Conservation (phyloP, 2,797 vertebrate species). For the Hyperoplus lanceolatus region DNA sequence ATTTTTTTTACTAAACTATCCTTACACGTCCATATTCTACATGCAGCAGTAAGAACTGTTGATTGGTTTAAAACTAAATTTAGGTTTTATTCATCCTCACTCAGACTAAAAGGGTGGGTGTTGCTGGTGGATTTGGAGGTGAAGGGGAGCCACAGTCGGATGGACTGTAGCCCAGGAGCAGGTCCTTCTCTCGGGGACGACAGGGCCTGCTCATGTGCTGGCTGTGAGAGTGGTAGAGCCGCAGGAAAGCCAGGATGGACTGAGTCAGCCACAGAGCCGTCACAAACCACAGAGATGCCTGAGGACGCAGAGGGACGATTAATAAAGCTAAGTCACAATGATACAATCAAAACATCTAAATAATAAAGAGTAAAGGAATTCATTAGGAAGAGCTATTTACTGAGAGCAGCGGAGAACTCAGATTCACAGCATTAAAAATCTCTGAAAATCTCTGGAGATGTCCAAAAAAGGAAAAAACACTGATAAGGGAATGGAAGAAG, state of each 20-base stretch:
- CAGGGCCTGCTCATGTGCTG: constrained; percentile 83
- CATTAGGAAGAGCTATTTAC: too few species aligned
- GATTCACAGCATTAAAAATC: too few species aligned
- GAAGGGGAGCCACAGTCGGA: constrained; percentile 70
- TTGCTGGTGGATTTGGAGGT: constrained; percentile 66
- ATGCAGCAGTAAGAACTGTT: constrained; percentile 5
- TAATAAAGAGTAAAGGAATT: not conserved
- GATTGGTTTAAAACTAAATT: not conserved
- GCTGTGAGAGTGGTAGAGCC: constrained; percentile 88
- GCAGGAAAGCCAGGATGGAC: constrained; percentile 86
- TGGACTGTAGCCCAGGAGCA: constrained; percentile 77
- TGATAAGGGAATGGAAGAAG: too few species aligned
- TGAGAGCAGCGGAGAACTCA: too few species aligned
- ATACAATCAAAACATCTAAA: not conserved
- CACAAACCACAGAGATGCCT: constrained; percentile 86
- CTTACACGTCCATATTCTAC: not conserved
- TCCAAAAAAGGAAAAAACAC: too few species aligned
- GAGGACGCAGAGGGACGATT: constrained; percentile 20
- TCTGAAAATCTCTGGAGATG: too few species aligned
- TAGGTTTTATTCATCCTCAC: constrained; percentile 1
- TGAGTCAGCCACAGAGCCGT: constrained; percentile 85
- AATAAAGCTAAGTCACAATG: not conserved
- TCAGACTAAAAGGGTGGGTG: constrained; percentile 77
- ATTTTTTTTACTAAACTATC: not conserved
- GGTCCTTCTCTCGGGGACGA: constrained; percentile 86